A percentile compares a stretch with the other conserved stretches of the same genome.
Conservation (phyloP, 2,888 invertebrate species). For the Ceratothoa steindachneri region DNA sequence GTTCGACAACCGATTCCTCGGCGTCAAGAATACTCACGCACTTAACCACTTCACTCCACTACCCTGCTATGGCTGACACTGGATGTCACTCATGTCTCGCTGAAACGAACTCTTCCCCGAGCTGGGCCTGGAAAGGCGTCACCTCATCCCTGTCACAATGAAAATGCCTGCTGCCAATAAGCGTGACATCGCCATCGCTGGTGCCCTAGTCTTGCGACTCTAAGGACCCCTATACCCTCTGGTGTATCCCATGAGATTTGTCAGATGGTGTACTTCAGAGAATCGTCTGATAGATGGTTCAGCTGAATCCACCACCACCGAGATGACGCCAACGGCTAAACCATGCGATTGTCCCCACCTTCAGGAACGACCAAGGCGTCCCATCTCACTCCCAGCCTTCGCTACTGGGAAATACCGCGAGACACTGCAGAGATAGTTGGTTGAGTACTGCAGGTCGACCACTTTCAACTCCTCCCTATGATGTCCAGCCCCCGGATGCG, state of each 20-base stretch:
- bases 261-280: not conserved
- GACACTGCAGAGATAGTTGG: slow-evolving; percentile 15
- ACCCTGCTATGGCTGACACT: too few relatives aligned
- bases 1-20: too few relatives aligned
- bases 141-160: slow-evolving; percentile 12
- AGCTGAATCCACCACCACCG: too few relatives aligned
- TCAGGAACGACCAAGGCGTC: slow-evolving; percentile 16
- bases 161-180: slow-evolving; percentile 12
- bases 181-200: not conserved
- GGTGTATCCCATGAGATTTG: not conserved
- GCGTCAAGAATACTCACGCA: too few relatives aligned
- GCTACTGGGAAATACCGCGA: slow-evolving; percentile 17
- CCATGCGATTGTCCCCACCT: slow-evolving; percentile 2
- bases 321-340: too few relatives aligned
- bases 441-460: slow-evolving; percentile 6
- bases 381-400: slow-evolving; percentile 13
- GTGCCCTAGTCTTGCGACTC: slow-evolving; percentile 4
- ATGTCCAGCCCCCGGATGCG: slow-evolving; percentile 7
- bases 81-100: slow-evolving; percentile 13
- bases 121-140: too few relatives aligned
- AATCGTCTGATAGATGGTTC: too few relatives aligned
- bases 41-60: too few relatives aligned
- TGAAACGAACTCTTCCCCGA: slow-evolving; percentile 3
- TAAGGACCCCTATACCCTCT: not conserved
- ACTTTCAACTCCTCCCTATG: slow-evolving; percentile 15